These are phyloP conservation scores for Martes martes DNA, from an alignment of 2,113 vertebrate species.

Conservation along the genomic window DNA sequence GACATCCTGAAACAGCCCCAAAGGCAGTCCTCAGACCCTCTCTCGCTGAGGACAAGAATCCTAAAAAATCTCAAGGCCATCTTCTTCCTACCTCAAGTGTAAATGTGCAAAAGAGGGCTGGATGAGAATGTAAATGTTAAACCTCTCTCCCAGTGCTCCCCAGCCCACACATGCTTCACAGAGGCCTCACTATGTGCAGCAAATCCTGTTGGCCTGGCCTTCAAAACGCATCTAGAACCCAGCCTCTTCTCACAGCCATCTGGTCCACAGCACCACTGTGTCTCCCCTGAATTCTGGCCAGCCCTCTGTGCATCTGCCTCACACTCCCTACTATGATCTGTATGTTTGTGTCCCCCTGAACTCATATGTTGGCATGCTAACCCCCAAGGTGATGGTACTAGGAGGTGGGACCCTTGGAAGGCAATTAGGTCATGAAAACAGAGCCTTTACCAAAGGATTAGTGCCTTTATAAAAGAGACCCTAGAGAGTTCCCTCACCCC, in stretches of 20 bases:
- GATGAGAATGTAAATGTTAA: neutral
- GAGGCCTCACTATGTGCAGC: neutral
- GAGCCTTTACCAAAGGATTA: neutral
- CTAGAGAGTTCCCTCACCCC: neutral
- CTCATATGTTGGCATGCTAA: neutral
- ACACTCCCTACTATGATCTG: neutral
- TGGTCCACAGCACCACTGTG: fast-evolving
- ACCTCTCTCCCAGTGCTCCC: fast-evolving
- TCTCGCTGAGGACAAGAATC: neutral
- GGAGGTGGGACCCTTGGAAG: neutral
- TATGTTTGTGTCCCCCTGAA: neutral
- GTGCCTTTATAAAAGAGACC: neutral
- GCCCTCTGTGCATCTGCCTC: neutral
- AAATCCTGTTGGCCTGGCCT: neutral
- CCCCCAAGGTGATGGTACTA: neutral
- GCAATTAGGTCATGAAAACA: neutral
- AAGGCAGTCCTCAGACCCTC: neutral
- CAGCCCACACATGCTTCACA: neutral
- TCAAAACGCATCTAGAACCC: neutral
- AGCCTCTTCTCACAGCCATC: neutral
- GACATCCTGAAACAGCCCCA: neutral
- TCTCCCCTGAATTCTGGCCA: neutral
- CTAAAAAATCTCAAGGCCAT: neutral
- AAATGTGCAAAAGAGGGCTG: neutral
- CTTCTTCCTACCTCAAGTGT: neutral